Percentiles rank a stretch among this genome's conserved stretches.
These are phyloP conservation scores for Strix uralensis DNA, from an alignment of 2,113 vertebrate genomes.

Conservation along the genomic window DNA sequence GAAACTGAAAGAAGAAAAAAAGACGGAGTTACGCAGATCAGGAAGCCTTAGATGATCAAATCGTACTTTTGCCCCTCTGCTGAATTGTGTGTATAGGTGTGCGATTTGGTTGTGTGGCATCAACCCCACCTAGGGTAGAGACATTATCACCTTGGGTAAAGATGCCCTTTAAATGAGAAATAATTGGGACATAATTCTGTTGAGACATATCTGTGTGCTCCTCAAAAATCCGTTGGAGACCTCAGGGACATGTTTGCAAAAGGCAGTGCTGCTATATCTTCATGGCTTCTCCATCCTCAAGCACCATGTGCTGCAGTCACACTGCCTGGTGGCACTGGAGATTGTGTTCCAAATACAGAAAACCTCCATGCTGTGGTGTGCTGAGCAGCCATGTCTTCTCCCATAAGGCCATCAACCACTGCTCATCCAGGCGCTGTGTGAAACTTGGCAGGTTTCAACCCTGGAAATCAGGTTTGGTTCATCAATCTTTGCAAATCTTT, in stretches of 20 bases:
- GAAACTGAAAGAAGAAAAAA: neutral
- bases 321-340: neutral
- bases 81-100: neutral
- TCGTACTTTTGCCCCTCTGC: neutral
- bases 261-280: neutral
- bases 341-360: neutral
- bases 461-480: neutral
- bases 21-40: neutral
- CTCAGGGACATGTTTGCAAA: neutral
- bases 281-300: neutral
- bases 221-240: neutral
- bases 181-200: fast-evolving
- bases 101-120: neutral
- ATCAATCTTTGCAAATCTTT: neutral
- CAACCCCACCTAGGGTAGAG: neutral
- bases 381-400: neutral
- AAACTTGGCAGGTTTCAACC: neutral
- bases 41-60: neutral
- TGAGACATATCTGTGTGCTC: neutral
- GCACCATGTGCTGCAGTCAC: neutral
- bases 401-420: neutral
- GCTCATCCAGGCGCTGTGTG: neutral
- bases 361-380: neutral
- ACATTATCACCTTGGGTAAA: neutral
- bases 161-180: neutral